Conservation (phyloP, 1,140 invertebrate genomes). For the Nephotettix cincticeps region DNA sequence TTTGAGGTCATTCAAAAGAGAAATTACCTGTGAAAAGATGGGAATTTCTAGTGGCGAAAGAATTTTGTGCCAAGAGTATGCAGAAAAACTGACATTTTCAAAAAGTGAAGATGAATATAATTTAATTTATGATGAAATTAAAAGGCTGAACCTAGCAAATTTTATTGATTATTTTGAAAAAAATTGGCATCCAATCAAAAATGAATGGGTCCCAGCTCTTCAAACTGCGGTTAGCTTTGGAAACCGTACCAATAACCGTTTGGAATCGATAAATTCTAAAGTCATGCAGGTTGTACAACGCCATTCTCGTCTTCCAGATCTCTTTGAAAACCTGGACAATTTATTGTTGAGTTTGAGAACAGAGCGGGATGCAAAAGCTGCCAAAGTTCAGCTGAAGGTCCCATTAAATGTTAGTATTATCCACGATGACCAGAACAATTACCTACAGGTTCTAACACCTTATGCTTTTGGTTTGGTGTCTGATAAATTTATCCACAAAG, state of each 20-base stretch:
- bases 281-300: conserved; percentile 12
- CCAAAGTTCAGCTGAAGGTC: no score
- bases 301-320: neutral
- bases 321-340: neutral
- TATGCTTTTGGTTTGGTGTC: no score
- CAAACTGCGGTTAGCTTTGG: neutral
- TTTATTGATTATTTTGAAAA: neutral
- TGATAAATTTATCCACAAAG: no score
- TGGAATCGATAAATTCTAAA: conserved; percentile 12
- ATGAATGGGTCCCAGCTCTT: conserved; percentile 7
- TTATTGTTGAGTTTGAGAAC: neutral
- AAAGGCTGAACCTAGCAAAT: neutral
- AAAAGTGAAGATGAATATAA: neutral
- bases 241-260: conserved; percentile 5
- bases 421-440: no score
- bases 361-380: no score
- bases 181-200: conserved; percentile 11
- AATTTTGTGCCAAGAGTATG: neutral
- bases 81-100: conserved; percentile 11
- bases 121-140: neutral
- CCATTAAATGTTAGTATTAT: no score
- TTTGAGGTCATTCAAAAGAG: conserved; percentile 1
- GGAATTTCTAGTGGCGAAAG: neutral
- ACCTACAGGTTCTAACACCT: no score
- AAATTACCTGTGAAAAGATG: conserved; percentile 13